These are phyloP conservation scores for Spea hammondii DNA, from an alignment of 2,797 vertebrate genomes.

Conservation along the genomic window DNA sequence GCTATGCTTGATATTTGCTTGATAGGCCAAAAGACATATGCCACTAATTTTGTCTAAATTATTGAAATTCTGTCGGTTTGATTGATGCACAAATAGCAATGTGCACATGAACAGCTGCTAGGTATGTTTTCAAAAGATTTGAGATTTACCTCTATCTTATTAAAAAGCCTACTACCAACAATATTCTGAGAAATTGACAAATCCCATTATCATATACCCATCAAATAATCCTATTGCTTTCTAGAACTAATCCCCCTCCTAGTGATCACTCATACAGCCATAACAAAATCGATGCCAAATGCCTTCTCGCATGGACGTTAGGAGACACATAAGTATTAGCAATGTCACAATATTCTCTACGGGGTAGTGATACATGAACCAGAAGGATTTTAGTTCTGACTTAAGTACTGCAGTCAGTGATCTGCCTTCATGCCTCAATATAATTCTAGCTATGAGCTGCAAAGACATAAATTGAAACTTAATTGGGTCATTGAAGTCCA, in stretches of 20 bases:
- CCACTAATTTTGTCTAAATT: too few relatives aligned
- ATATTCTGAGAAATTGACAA: neutral
- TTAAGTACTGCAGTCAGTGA: neutral
- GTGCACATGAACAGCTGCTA: too few relatives aligned
- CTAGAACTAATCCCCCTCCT: conserved; percentile 5
- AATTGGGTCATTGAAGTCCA: conserved; percentile 20
- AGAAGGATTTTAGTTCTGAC: neutral
- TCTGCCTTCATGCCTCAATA: neutral
- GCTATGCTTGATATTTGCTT: too few relatives aligned
- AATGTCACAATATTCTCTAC: neutral
- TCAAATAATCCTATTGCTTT: conserved; percentile 7
- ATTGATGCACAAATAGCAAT: too few relatives aligned
- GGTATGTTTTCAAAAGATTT: too few relatives aligned
- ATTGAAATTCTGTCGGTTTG: too few relatives aligned
- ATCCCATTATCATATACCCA: conserved; percentile 10
- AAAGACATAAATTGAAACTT: conserved; percentile 26
- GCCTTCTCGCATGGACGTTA: neutral
- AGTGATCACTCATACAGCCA: neutral
- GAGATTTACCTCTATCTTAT: neutral
- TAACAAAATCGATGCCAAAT: neutral
- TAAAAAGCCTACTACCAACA: neutral
- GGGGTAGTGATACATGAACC: neutral
- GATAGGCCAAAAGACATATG: too few relatives aligned
- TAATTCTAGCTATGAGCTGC: conserved; percentile 5
- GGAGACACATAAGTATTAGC: conserved; percentile 1